Evolutionary conservation across 2,888 invertebrate genomes (phyloP), one percentile per base, ranked within the genome.

Genomic region (Napeogenes sylphis): DNA sequence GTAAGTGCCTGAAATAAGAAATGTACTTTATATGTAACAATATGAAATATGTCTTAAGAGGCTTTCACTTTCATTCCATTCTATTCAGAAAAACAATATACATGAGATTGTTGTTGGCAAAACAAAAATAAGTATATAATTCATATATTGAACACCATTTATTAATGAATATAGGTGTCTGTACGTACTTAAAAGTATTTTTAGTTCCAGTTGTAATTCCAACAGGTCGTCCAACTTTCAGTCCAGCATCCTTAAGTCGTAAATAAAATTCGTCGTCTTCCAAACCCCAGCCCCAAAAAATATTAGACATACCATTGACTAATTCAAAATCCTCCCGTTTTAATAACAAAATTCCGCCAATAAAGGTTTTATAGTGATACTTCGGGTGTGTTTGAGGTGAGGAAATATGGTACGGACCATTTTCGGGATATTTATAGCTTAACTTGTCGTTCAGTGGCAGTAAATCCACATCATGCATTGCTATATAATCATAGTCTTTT

Each of bases 241-340:
- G 83, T 10, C 94, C 93, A 4, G 95, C 96, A 83, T 97, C 97
- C 81, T 95, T 95, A 66, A 99, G 90, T 71, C 99, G 92, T 0
- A 98, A 95, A 83, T 96, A 99, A 81, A 99, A 99, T 83, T 99
- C 99, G 82, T 99, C 99, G 85, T 99, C 99, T 86, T 99, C 99
- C 57, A 99, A 85, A 0, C 99, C 99, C 99, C 99, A 99, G 0
- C 99, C 99, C 99, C 99, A 99, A 81, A 98, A 90, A 77, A 96
- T 95, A 84, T 99, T 99, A 0, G 98, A 98, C 94, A 99, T 95
- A 5, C 99, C 99, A 85, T 99, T 95, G 13, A 98, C 95, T 77
- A 92, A 74, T 64, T 93, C 91, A 83, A 95, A 98, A 78, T 97
- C 95, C 75, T 96, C 94, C 63, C 93, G 93, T 65, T 94, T 96